Conservation (phyloP, 2,888 invertebrate genomes). For the Emmelina monodactyla region DNA sequence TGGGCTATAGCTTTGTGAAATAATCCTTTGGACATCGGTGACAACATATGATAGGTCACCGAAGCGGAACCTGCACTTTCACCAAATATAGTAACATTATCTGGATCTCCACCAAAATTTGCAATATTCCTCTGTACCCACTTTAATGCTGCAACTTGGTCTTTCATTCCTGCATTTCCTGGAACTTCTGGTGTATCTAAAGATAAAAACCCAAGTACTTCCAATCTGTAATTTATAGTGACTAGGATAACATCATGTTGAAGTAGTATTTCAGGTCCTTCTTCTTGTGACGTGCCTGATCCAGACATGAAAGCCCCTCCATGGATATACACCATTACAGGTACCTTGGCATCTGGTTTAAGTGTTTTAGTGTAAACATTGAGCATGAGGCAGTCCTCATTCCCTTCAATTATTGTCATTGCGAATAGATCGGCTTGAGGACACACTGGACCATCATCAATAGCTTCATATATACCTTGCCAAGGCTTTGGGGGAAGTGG, state of each 20-base stretch:
- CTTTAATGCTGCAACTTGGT: constrained; percentile 68
- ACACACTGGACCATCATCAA: constrained; percentile 31
- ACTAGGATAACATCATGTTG: constrained; percentile 59
- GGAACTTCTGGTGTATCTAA: constrained; percentile 24
- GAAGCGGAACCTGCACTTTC: constrained; percentile 73
- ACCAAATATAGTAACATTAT: constrained; percentile 67
- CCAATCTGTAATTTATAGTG: constrained; percentile 69
- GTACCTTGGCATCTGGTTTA: constrained; percentile 28
- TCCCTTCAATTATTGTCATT: constrained; percentile 25
- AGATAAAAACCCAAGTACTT: constrained; percentile 53
- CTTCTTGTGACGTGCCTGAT: constrained; percentile 24
- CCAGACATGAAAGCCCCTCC: constrained; percentile 70
- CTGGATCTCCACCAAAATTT: constrained; percentile 70
- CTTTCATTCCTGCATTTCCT: constrained; percentile 72
- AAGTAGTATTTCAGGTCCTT: constrained; percentile 58
- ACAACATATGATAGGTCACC: constrained; percentile 70
- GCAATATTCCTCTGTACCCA: constrained; percentile 70
- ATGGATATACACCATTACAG: constrained; percentile 66
- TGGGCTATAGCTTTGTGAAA: constrained; percentile 44
- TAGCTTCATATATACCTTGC: constrained; percentile 67
- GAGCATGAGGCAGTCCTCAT: constrained; percentile 67
- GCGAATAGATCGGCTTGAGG: not conserved
- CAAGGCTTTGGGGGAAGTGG: constrained; percentile 54
- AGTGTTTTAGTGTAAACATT: constrained; percentile 61
- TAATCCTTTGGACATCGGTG: constrained; percentile 57